Evolutionary conservation across 1,140 invertebrate genomes (phyloP).

Genomic region (Euura lappo): DNA sequence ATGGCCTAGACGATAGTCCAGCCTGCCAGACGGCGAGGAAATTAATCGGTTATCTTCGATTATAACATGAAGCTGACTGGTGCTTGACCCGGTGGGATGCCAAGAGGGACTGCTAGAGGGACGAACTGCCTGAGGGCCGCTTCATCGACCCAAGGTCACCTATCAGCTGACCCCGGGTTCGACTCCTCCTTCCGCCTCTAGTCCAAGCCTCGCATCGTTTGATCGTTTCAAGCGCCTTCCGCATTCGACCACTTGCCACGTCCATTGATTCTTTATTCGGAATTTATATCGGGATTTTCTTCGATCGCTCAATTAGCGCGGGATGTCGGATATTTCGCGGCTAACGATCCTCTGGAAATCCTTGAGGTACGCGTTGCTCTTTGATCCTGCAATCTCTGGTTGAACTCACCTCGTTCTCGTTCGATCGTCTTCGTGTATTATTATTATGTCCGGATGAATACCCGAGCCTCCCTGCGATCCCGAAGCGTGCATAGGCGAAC

Average conservation of each 20-base stretch:
- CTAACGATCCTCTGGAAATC: background rate
- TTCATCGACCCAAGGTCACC: slow-evolving; percentile 6
- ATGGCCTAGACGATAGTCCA: background rate
- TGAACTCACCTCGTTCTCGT: background rate
- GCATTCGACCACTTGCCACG: background rate
- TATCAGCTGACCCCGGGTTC: slow-evolving; percentile 4
- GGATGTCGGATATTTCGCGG: background rate
- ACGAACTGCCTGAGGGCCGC: background rate
- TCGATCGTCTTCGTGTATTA: background rate
- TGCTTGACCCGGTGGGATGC: background rate
- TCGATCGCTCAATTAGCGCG: slow-evolving; percentile 1
- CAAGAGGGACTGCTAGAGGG: background rate
- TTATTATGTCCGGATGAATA: background rate
- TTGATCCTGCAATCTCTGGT: background rate
- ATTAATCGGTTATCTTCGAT: slow-evolving; percentile 5
- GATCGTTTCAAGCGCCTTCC: background rate
- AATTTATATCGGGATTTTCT: background rate
- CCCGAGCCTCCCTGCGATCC: background rate
- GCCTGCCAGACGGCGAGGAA: background rate
- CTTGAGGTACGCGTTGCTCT: background rate
- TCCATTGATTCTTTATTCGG: background rate
- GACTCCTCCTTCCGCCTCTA: background rate
- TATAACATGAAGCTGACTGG: slow-evolving; percentile 1
- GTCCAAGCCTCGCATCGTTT: background rate
- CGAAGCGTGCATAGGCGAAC: background rate